Evolutionary conservation across 2,888 invertebrate species (phyloP), one percentile per base, ranked within the genome.

Genomic region (Drosophila barbarae): DNA sequence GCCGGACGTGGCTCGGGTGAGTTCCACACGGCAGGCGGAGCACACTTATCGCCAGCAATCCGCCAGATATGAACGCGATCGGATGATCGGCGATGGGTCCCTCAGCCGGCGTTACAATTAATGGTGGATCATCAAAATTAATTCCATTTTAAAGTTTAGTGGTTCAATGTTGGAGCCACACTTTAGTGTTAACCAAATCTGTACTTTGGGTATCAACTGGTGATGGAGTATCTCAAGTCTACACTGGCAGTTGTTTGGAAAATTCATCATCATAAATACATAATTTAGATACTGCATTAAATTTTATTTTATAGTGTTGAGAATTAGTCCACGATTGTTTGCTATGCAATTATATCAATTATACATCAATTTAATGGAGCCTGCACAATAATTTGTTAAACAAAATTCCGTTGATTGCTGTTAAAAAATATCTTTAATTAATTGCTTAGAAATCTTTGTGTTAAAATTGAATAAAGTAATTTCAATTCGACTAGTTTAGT

Each of bases 111-210:
- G 47, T 12, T n/a, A 15, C 15, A 63, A 34, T 23, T 52, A 34
- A 34, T 5, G 28, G 8, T 30, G 5, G 3, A 15, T 4, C 5
- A 8, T 60, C 67, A 18, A 76, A 79, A 77, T 77, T 60, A 39
- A 51, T 60, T 55, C 13, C 7, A 41, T 35, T 66, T 38, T 8
- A 49, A n/a, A 55, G 51, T 75, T 75, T 32, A 58, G 56, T 69
- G 56, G 61, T 69, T 71, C 1, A 3, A 44, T 46, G 52, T 67
- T 61, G 42, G 51, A 18, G 35, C 41, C 57, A 60, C 15, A 6
- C 7, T 21, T 56, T 71, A 36, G 49, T 59, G 50, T 55, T 5
- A 9, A 5, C 4, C 28, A 44, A 44, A 35, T 15, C 9, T 23
- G 0, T 8, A 18, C 10, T 23, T 18, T 13, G 12, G 5, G 8